Base-by-base conservation (phyloP, 2,888 invertebrate species). In the Mamestra brassicae region DNA sequence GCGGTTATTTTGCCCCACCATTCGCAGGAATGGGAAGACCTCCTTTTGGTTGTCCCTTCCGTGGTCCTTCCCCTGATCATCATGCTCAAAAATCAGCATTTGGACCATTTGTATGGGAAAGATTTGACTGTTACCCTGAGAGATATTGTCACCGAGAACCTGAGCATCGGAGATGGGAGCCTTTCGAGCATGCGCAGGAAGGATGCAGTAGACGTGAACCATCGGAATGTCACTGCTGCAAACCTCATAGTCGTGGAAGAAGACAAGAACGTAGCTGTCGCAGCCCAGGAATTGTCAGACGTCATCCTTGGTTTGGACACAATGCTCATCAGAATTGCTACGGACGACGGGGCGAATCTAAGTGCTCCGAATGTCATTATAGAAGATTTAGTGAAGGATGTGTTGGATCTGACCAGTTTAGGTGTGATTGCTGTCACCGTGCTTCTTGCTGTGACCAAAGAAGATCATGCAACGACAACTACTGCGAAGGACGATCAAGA, bases 1-100 rank as follows among this genome's bases (percentile, higher is more conserved):
- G 54, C 6, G 17, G 52, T 5, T 34, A 57, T 72, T 60, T 64
- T 64, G 73, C 26, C 4, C 61, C 71, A 4, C 63, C 71, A 5
- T 76, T 79, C 17, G 63, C 80, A 15, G 76, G 80, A 36, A 79
- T 76, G 78, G 42, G 60, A 34, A 70, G 71, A 70, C n/a, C 78
- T 5, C 11, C 78, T 6, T 55, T 42, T 26, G 42, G 34, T 3
- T 55, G 79, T 55, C 61, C 61, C 1, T 62, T 71, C 61, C 47
- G 54, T 47, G 47, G 54, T 10, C 61, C 78, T 0, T 11, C 26
- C 38, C n/a, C 60, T 34, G 45, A 68, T 78, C 38, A 61, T 13
- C 5, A 71, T 3, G 2, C 1, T 3, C 34, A 17, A 3, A 78
- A 70, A 4, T 52, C 45, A 47, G 38, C 38, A 10, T 63, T 54